Base-by-base conservation (phyloP, 2,797 vertebrate genomes). In the Brachymystax lenok region DNA sequence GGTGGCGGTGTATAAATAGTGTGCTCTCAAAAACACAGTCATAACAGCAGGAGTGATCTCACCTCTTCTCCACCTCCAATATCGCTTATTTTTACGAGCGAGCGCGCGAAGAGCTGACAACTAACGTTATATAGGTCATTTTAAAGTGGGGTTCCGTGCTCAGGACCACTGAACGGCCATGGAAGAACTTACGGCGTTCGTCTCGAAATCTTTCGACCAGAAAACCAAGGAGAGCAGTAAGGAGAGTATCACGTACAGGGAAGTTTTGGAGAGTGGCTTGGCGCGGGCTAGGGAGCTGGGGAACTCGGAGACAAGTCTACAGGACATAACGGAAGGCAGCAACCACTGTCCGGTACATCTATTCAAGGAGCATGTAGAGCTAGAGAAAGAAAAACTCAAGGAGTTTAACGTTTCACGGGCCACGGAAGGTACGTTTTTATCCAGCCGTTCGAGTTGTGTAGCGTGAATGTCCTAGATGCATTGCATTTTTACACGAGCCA, bases 101-200 rank as follows among this genome's bases (percentile, higher is more conserved):
- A 87, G 83, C 80, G 92, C 89, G 76, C 92, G 86, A 91, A 83
- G 91, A 88, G 78, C 87, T 54, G 84, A 83, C 79, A 56, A 78
- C 75, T 40, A 75, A 73, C 56, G 79, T 74, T 76, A 78, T 12
- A 46, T 75, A 77, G 68, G 85, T 81, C 76, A 86, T 64, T 91
- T 63, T 93, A 91, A 93, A 92, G 94, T 95, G 95, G 95, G 95
- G 96, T 95, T 94, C 89, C 92, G 94, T 90, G 89, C 90, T 85
- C 94, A 90, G 93, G 94, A 93, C 89, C 93, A 92, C 92, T 90
- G 35, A 73, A 86, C 87, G 91, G 92, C 93, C 93, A 99, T 99
- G 97, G 97, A 99, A 94, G 98, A 99, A 92, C 97, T 99, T 84
- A 98, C 97, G 85, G 98, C 98, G 89, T 99, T 99, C 94, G 98